Evolutionary conservation across 1,140 invertebrate genomes (phyloP).

Genomic region (Euura saliciscinereae): DNA sequence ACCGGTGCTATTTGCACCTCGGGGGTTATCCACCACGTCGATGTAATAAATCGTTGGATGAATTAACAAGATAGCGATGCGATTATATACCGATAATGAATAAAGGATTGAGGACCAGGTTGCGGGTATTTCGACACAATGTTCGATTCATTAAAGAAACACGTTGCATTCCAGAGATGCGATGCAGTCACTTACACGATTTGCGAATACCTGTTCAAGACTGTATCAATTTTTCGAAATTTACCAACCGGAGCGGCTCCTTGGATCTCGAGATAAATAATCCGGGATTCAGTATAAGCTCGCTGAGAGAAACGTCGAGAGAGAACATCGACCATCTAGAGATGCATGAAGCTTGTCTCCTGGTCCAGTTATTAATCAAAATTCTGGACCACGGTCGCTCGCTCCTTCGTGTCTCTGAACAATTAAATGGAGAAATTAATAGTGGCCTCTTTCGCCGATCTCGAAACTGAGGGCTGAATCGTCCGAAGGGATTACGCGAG

Average conservation of each 20-base stretch:
- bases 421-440: not conserved
- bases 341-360: not conserved
- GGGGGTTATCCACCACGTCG: not conserved
- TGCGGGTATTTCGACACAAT: conserved; percentile 8
- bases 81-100: conserved; percentile 22
- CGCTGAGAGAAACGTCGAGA: not conserved
- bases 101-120: conserved; percentile 9
- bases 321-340: no score
- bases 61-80: conserved; percentile 23
- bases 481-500: no score
- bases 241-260: no score
- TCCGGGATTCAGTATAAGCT: no score
- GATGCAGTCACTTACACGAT: not conserved
- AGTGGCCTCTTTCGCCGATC: no score
- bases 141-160: conserved; percentile 32
- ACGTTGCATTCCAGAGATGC: not conserved
- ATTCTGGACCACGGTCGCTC: not conserved
- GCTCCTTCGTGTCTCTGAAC: not conserved
- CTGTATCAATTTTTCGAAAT: no score
- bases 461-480: no score
- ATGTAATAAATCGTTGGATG: not conserved
- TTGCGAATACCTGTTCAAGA: not conserved
- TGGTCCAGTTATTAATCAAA: not conserved
- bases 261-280: no score
- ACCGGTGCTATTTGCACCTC: not conserved